Evolutionary conservation across 2,113 vertebrate species (phyloP).

Genomic region (Nycticebus coucang): DNA sequence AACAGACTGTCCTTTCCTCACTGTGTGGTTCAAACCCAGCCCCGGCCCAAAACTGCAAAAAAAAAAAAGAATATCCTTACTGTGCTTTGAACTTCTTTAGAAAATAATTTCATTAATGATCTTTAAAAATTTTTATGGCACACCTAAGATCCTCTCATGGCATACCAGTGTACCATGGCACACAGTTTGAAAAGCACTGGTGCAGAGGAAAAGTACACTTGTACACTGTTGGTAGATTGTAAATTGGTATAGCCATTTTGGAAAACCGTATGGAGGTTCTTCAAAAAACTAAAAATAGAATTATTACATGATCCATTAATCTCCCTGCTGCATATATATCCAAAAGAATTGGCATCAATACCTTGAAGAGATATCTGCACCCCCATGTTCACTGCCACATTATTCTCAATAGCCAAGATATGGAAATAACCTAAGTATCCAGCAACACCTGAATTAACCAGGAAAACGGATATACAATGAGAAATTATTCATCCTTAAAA

Average conservation of each 20-base stretch:
- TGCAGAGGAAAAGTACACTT: not conserved
- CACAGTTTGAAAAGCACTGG: no score
- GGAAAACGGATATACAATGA: not conserved
- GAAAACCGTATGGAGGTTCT: not conserved
- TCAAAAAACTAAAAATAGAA: not conserved
- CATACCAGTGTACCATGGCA: no score
- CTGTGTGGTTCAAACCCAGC: no score
- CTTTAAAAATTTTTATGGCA: no score
- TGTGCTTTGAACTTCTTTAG: no score
- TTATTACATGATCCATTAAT: not conserved
- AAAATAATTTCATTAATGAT: no score
- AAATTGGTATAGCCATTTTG: no score
- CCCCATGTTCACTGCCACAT: no score
- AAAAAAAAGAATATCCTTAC: no score
- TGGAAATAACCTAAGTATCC: not conserved
- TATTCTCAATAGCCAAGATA: not conserved
- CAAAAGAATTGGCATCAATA: not conserved
- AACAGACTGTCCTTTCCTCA: not conserved
- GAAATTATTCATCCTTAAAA: not conserved
- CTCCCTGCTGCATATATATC: not conserved
- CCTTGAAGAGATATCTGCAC: not conserved
- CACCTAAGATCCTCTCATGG: no score
- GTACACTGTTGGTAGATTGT: no score
- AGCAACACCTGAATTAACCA: not conserved
- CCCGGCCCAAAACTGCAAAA: no score